phyloP scores from a whole-genome alignment of 2,113 vertebrate genomes.

The Tyto alba region DNA sequence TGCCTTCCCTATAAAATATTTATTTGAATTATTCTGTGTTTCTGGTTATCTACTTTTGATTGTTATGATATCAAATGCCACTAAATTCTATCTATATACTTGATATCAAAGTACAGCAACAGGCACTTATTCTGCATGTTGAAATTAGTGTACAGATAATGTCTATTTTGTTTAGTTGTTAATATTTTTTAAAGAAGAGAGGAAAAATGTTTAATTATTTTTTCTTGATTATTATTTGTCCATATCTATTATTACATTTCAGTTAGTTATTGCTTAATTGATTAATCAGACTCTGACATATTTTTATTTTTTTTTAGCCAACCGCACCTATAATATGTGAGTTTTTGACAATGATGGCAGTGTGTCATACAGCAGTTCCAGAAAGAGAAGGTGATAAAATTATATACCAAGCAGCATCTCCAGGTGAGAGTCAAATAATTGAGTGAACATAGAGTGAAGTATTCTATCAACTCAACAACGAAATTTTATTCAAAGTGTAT shows the following conservation, averaged over 20 bases:
- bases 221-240: background rate
- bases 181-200: background rate
- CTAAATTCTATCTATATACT: background rate
- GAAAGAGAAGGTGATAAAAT: constrained; percentile 85
- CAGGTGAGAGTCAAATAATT: constrained; percentile 76
- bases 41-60: background rate
- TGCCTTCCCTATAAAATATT: background rate
- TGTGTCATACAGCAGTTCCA: constrained; percentile 97
- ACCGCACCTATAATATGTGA: constrained; percentile 94
- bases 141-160: background rate
- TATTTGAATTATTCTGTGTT: background rate
- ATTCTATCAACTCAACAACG: background rate
- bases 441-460: background rate
- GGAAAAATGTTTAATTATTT: background rate
- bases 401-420: constrained; percentile 94
- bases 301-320: constrained; percentile 71
- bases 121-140: background rate
- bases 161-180: background rate
- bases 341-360: constrained; percentile 99
- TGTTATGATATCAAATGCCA: background rate
- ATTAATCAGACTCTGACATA: background rate
- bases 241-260: background rate
- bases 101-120: background rate
- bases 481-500: background rate
- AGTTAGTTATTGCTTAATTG: background rate